Percentiles rank a stretch among this genome's conserved stretches.
phyloP scores from a whole-genome alignment of 2,797 vertebrate species.

The Thalassophryne amazonica region DNA sequence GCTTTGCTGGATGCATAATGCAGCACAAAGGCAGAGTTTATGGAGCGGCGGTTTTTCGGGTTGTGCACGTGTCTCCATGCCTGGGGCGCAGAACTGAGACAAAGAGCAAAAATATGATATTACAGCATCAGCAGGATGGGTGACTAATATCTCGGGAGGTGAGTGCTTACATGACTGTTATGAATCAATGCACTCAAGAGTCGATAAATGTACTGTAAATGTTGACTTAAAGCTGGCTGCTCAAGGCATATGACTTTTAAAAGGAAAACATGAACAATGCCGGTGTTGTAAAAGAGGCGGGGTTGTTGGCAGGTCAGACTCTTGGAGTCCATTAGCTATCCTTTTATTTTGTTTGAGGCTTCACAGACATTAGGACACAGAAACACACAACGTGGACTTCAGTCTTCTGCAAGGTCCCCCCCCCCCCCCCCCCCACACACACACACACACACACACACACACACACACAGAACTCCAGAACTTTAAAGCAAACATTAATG shows the following conservation, averaged over 20 bases:
- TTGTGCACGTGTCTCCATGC: constrained; percentile 51
- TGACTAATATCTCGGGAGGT: constrained; percentile 62
- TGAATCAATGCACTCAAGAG: constrained; percentile 72
- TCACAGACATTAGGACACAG: constrained; percentile 17
- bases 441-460: constrained; percentile 11
- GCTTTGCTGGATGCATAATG: constrained; percentile 51
- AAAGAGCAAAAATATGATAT: constrained; percentile 73
- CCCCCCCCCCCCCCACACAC: constrained; percentile 12
- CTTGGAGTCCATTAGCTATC: constrained; percentile 53
- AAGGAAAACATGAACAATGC: constrained; percentile 72
- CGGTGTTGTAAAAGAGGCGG: constrained; percentile 54
- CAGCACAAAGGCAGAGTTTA: constrained; percentile 60
- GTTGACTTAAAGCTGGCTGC: constrained; percentile 62
- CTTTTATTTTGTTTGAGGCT: constrained; percentile 21
- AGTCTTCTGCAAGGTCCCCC: too few species aligned
- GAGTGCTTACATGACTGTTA: constrained; percentile 65
- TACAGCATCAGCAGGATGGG: constrained; percentile 25
- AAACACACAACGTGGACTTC: not conserved
- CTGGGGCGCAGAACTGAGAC: constrained; percentile 51
- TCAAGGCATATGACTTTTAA: constrained; percentile 58
- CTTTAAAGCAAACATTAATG: constrained; percentile 1
- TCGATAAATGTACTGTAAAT: constrained; percentile 72
- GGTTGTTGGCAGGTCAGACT: constrained; percentile 67
- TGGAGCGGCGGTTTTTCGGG: constrained; percentile 52
- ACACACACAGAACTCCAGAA: not conserved